A percentile compares a stretch with the other conserved stretches of the same genome.
phyloP scores from a whole-genome alignment of 1,140 invertebrate genomes.

The Heliconius melpomene region DNA sequence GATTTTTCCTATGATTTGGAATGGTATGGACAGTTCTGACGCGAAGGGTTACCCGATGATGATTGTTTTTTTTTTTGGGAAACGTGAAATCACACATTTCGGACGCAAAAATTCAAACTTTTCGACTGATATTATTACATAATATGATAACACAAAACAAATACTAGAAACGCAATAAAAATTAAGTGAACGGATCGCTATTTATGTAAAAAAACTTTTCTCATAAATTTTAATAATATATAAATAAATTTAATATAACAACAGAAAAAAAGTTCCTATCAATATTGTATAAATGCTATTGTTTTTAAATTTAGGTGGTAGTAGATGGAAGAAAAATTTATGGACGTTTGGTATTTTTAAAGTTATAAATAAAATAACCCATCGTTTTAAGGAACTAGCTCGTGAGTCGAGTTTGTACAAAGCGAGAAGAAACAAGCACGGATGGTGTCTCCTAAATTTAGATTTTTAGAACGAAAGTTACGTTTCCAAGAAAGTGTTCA shows the following conservation, averaged over 20 bases:
- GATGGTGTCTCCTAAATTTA: constrained; percentile 76
- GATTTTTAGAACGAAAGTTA: constrained; percentile 73
- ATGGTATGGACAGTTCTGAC: constrained; percentile 59
- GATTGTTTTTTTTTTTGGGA: constrained; percentile 66
- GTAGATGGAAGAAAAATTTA: constrained; percentile 79
- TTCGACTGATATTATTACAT: constrained; percentile 59
- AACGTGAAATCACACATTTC: constrained; percentile 63
- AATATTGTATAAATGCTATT: constrained; percentile 80
- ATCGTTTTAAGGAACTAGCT: constrained; percentile 71
- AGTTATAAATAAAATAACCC: constrained; percentile 69
- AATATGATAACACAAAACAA: constrained; percentile 15
- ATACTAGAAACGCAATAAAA: constrained; percentile 49
- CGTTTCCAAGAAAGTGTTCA: constrained; percentile 80
- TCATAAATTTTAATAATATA: constrained; percentile 80
- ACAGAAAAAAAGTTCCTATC: constrained; percentile 80
- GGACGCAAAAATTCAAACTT: constrained; percentile 54
- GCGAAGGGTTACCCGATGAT: constrained; percentile 62
- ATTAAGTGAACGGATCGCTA: constrained; percentile 76
- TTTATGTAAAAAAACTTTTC: constrained; percentile 76
- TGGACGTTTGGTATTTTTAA: constrained; percentile 80
- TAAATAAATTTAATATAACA: constrained; percentile 79
- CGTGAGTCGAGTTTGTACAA: constrained; percentile 68
- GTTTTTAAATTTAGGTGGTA: constrained; percentile 80
- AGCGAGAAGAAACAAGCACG: constrained; percentile 71
- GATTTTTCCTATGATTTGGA: constrained; percentile 66